phyloP scores from a whole-genome alignment of 2,888 invertebrate genomes.

The Nysson spinosus region DNA sequence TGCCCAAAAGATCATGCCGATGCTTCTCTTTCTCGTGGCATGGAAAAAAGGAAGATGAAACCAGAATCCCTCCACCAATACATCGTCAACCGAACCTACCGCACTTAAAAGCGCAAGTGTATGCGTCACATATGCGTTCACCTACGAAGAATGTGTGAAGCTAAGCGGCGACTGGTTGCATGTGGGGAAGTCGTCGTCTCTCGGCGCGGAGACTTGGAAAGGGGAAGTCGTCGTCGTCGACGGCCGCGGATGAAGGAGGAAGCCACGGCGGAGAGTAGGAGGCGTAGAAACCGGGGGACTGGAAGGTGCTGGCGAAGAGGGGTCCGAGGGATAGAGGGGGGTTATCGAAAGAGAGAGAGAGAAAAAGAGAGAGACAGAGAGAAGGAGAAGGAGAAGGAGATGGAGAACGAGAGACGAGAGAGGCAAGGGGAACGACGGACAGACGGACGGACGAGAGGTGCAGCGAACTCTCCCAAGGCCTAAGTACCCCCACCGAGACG shows the following conservation, averaged over 20 bases:
- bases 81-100: too few relatives aligned
- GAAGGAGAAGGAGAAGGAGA: slow-evolving; percentile 56
- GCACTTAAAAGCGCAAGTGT: too few relatives aligned
- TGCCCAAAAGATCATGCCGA: slow-evolving; percentile 49
- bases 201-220: slow-evolving; percentile 66
- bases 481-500: slow-evolving; percentile 61
- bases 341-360: slow-evolving; percentile 21
- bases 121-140: too few relatives aligned
- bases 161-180: slow-evolving; percentile 61
- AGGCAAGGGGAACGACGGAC: slow-evolving; percentile 42
- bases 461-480: slow-evolving; percentile 78
- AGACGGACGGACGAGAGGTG: slow-evolving; percentile 74
- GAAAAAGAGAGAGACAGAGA: too few relatives aligned
- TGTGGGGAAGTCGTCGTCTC: slow-evolving; percentile 58
- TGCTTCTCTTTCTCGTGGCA: slow-evolving; percentile 36
- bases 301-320: slow-evolving; percentile 11
- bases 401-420: slow-evolving; percentile 61
- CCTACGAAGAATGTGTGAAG: slow-evolving; percentile 44
- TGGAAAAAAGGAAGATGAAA: background rate
- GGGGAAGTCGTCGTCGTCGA: slow-evolving; percentile 68
- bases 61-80: background rate
- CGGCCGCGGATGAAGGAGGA: slow-evolving; percentile 66
- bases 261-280: slow-evolving; percentile 63
- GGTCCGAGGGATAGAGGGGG: slow-evolving; percentile 4
- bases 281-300: slow-evolving; percentile 6